Evolutionary conservation across 1,140 invertebrate species (phyloP).

Genomic region (Aphis gossypii): DNA sequence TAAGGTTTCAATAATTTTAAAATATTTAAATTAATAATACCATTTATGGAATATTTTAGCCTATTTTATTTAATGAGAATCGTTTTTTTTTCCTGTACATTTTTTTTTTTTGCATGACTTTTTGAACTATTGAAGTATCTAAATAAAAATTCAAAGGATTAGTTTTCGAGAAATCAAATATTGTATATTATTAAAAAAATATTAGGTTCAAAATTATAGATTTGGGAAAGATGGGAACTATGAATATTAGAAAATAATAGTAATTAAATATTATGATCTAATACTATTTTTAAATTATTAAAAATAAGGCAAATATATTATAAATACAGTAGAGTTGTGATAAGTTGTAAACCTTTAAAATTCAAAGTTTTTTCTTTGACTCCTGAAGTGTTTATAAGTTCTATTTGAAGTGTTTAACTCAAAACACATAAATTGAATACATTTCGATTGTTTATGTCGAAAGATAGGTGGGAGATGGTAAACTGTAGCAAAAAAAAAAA

Average conservation of each 20-base stretch:
- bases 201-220: neutral
- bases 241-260: neutral
- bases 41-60: neutral
- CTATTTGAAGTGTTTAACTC: neutral
- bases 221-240: neutral
- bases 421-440: neutral
- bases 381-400: neutral
- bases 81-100: neutral
- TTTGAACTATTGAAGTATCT: neutral
- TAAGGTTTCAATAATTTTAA: neutral
- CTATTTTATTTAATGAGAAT: neutral
- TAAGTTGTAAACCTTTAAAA: neutral
- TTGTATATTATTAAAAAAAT: neutral
- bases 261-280: neutral
- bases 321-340: no score
- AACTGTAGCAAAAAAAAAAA: no score
- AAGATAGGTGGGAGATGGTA: no score
- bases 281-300: neutral
- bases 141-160: neutral
- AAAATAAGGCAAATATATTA: neutral
- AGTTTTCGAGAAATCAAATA: neutral
- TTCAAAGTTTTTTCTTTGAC: neutral
- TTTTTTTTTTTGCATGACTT: neutral
- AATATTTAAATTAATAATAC: neutral
- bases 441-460: neutral